Evolutionary conservation across 2,888 invertebrate species (phyloP), one percentile per base, ranked within the genome.

Genomic region (Petrolisthes manimaculis): DNA sequence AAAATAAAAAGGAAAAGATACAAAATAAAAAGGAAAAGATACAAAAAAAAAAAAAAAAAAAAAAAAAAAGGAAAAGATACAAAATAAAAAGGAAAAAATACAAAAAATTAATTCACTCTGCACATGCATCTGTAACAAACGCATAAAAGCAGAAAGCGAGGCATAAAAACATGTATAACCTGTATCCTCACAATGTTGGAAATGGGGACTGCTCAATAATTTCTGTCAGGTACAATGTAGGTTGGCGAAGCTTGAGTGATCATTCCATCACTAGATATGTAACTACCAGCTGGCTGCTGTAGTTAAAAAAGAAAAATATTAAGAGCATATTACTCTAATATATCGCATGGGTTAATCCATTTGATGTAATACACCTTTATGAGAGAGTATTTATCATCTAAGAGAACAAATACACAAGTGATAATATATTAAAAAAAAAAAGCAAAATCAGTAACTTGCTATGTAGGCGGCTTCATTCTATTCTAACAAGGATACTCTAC

Each of bases 171-270:
- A 80, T 4, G 5, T 53, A 55, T 14, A 51, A 18, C 18, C 24
- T 1, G 5, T 55, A 37, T 88, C 67, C 88, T 88, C 83, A 88
- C 88, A 88, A 88, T 88, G 88, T 88, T 88, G 88, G 88, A 71
- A 74, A 74, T 56, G 79, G 88, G 83, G 79, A 80, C 80, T 80
- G 80, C 88, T 88, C 88, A 88, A 84, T 88, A 88, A 84, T 83
- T 88, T 84, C 88, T 83, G 84, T 88, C 88, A 88, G 88, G 88
- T 88, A 88, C 88, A 74, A 88, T 84, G 88, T 88, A 88, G 61
- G 87, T 83, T 55, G 88, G 84, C n/a, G 88, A 78, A 51, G 88
- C 88, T 84, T 88, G 88, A 37, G 88, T 88, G 78, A 84, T 75
- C 88, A 88, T 80, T 71, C 88, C 88, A 74, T 88, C 88, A 56